Conservation (phyloP, 2,888 invertebrate genomes). For the Phymatocera aterrima region DNA sequence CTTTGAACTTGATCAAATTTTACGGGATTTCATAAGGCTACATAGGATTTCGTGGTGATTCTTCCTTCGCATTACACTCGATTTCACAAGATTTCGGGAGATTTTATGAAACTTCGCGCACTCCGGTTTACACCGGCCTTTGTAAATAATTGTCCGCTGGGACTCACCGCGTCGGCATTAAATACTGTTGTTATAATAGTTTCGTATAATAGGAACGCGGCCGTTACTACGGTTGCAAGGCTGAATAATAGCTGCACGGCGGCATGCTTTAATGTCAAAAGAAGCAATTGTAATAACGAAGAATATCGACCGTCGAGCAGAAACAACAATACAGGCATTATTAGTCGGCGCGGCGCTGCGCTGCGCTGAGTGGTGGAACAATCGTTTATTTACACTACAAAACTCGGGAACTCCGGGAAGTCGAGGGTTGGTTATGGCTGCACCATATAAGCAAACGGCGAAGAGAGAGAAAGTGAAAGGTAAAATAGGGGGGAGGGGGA, state of each 20-base stretch:
- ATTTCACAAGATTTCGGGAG: too few relatives aligned
- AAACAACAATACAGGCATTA: background rate
- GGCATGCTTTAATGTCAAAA: background rate
- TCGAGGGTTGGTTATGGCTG: background rate
- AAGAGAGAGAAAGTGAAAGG: background rate
- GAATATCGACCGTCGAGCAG: background rate
- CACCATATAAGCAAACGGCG: background rate
- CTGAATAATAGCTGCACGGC: background rate
- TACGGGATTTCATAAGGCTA: too few relatives aligned
- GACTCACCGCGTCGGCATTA: too few relatives aligned
- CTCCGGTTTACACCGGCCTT: too few relatives aligned
- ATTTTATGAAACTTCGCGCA: too few relatives aligned
- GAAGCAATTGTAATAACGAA: conserved; percentile 2
- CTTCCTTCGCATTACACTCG: too few relatives aligned
- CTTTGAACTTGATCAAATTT: too few relatives aligned
- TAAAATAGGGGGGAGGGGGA: background rate
- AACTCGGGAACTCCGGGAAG: background rate
- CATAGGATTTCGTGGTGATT: too few relatives aligned
- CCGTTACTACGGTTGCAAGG: background rate
- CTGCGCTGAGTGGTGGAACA: conserved; percentile 26
- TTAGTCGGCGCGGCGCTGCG: conserved; percentile 21
- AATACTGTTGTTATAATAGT: background rate
- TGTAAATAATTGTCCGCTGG: too few relatives aligned
- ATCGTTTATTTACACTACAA: conserved; percentile 24
- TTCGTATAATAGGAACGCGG: too few relatives aligned